Evolutionary conservation across 2,888 invertebrate species (phyloP).

Genomic region (Iselma pallidipennis): DNA sequence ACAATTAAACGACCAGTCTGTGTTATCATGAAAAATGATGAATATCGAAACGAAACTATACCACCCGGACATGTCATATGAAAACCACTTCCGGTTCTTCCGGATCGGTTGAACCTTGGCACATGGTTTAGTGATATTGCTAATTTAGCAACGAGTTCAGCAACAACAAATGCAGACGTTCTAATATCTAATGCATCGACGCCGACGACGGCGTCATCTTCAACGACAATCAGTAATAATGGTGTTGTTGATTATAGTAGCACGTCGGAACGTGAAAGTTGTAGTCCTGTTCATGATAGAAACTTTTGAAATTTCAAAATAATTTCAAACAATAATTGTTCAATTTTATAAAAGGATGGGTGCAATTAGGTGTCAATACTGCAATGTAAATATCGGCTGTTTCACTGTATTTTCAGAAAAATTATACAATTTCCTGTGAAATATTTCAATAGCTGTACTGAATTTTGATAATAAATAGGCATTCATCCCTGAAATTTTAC

Average conservation of each 20-base stretch:
- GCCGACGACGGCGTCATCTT: conserved; percentile 35
- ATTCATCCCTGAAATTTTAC: background rate
- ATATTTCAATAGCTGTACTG: too few relatives aligned
- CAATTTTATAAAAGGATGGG: background rate
- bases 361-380: background rate
- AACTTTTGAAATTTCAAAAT: background rate
- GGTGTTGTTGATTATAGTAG: conserved; percentile 14
- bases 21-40: conserved; percentile 66
- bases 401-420: background rate
- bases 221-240: conserved; percentile 4
- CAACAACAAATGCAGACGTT: background rate
- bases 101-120: conserved; percentile 67
- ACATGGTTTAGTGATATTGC: conserved; percentile 56
- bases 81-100: conserved; percentile 84
- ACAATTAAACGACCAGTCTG: conserved; percentile 62
- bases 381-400: background rate
- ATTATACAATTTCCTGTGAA: background rate
- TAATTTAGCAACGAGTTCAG: conserved; percentile 52
- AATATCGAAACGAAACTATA: conserved; percentile 58
- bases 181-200: background rate
- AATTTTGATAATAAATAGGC: too few relatives aligned
- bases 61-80: conserved; percentile 72
- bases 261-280: conserved; percentile 45
- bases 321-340: background rate
- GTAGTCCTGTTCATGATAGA: conserved; percentile 38